These are phyloP conservation scores for Vanessa tameamea DNA, from an alignment of 1,140 invertebrate species.

Conservation along the genomic window DNA sequence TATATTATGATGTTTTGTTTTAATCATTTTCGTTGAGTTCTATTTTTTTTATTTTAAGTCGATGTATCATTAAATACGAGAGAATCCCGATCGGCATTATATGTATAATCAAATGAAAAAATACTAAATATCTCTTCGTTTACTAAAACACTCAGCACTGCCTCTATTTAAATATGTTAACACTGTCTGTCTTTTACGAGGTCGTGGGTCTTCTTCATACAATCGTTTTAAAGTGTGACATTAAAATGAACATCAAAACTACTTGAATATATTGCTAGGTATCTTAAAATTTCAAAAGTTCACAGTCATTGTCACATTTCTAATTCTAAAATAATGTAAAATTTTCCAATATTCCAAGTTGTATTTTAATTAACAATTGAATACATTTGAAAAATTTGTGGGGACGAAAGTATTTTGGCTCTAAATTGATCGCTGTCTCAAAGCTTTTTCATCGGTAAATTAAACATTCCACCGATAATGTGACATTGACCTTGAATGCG, in stretches of 20 bases:
- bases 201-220: slow-evolving; percentile 61
- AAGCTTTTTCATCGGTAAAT: background rate
- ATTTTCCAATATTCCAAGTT: background rate
- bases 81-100: slow-evolving; percentile 8
- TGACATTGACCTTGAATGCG: slow-evolving; percentile 32
- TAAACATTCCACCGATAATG: slow-evolving; percentile 14
- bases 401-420: background rate
- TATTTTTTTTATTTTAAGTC: slow-evolving; percentile 25
- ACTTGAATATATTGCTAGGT: slow-evolving; percentile 24
- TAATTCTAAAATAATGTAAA: background rate
- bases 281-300: slow-evolving; percentile 13
- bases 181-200: slow-evolving; percentile 49
- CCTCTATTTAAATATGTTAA: slow-evolving; percentile 38
- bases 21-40: slow-evolving; percentile 42
- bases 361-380: background rate
- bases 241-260: slow-evolving; percentile 13
- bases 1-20: slow-evolving; percentile 42
- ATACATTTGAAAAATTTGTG: background rate
- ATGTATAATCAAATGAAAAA: slow-evolving; percentile 3
- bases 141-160: slow-evolving; percentile 45
- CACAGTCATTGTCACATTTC: slow-evolving; percentile 50
- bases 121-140: slow-evolving; percentile 26
- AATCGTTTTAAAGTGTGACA: slow-evolving; percentile 23
- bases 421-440: background rate
- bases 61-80: slow-evolving; percentile 32